These are phyloP conservation scores for Xestia ashworthii DNA, from an alignment of 2,888 invertebrate genomes.

Conservation along the genomic window DNA sequence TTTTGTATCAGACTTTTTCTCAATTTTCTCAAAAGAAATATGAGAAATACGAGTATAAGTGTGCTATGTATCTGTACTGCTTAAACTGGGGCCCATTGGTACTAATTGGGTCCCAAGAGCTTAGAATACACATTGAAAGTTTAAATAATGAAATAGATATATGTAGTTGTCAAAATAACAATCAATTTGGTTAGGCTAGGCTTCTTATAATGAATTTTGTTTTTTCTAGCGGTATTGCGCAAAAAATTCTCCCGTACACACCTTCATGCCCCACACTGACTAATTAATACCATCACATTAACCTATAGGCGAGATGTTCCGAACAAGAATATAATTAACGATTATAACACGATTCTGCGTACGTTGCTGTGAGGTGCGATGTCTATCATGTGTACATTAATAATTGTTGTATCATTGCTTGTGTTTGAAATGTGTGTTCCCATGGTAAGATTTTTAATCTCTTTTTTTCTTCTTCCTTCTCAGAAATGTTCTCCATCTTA, in stretches of 20 bases:
- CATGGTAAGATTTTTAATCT: not conserved
- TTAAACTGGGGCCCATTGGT: no score
- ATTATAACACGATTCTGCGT: slow-evolving; percentile 35
- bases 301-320: slow-evolving; percentile 35
- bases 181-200: not conserved
- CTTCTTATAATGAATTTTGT: not conserved
- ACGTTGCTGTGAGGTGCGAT: slow-evolving; percentile 1
- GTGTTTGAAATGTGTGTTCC: not conserved
- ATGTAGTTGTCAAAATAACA: no score
- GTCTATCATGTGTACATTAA: slow-evolving; percentile 13
- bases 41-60: no score
- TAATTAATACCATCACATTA: slow-evolving; percentile 48
- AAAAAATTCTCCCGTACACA: slow-evolving; percentile 8
- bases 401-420: slow-evolving; percentile 38
- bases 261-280: not conserved
- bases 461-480: not conserved
- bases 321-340: slow-evolving; percentile 48
- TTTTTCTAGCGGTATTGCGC: not conserved
- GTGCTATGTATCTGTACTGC: no score
- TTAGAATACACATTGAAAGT: no score
- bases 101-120: no score
- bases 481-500: not conserved
- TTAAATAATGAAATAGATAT: no score
- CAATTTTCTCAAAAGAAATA: not conserved
- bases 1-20: not conserved